A percentile compares a stretch with the other conserved stretches of the same genome.
Evolutionary conservation across 2,888 invertebrate species (phyloP).

Genomic region (Cyrtodaria siliqua): DNA sequence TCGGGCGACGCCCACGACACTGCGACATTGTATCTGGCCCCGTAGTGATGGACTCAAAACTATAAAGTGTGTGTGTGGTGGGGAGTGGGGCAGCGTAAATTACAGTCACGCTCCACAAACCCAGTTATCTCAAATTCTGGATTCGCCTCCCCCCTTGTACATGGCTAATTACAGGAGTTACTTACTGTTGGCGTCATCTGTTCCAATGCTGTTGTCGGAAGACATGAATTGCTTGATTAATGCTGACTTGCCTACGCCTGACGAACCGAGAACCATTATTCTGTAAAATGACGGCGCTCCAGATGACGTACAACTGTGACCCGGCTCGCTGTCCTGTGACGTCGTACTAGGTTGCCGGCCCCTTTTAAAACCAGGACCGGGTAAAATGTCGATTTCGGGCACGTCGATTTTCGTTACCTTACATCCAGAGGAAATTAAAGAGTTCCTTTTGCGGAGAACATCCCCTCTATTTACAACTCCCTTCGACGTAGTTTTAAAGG

Average conservation of each 20-base stretch:
- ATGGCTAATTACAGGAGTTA: background rate
- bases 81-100: too few species aligned
- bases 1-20: too few species aligned
- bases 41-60: too few species aligned
- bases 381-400: slow-evolving; percentile 26
- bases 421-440: slow-evolving; percentile 90
- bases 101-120: too few species aligned
- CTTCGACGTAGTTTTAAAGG: slow-evolving; percentile 96
- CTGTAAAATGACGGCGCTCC: slow-evolving; percentile 86
- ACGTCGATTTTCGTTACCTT: slow-evolving; percentile 81
- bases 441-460: slow-evolving; percentile 92
- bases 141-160: too few species aligned
- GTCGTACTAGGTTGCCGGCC: slow-evolving; percentile 59
- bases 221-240: slow-evolving; percentile 60
- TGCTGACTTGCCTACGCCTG: slow-evolving; percentile 89
- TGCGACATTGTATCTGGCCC: too few species aligned
- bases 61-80: too few species aligned
- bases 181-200: slow-evolving; percentile 45
- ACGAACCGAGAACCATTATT: slow-evolving; percentile 90
- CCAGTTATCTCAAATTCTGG: too few species aligned
- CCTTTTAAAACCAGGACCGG: slow-evolving; percentile 25
- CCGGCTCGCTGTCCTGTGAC: slow-evolving; percentile 58
- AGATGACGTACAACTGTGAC: slow-evolving; percentile 45
- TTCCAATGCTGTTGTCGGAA: slow-evolving; percentile 36
- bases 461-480: slow-evolving; percentile 94